Evolutionary conservation across 2,888 invertebrate genomes (phyloP).

Genomic region (Stictocephala bisonia): DNA sequence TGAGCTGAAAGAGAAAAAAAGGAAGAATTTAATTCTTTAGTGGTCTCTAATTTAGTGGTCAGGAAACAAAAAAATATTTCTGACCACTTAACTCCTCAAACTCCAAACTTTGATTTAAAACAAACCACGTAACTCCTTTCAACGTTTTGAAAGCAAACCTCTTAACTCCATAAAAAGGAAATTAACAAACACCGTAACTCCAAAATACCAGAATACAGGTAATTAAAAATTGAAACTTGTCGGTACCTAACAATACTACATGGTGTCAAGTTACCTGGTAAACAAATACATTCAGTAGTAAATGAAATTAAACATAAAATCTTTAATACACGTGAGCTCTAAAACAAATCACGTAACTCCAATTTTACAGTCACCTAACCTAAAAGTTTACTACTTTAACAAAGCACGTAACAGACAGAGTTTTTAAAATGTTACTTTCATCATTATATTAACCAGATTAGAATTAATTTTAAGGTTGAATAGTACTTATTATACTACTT

Average conservation of each 20-base stretch:
- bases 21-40: background rate
- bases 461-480: background rate
- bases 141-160: background rate
- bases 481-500: background rate
- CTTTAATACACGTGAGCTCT: background rate
- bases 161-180: slow-evolving; percentile 15
- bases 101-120: slow-evolving; percentile 9
- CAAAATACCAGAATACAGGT: background rate
- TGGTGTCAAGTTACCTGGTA: too few species aligned
- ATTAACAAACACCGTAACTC: background rate
- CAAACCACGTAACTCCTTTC: slow-evolving; percentile 1
- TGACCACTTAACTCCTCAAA: slow-evolving; percentile 23
- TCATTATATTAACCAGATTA: background rate
- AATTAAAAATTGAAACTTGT: background rate
- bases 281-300: too few species aligned
- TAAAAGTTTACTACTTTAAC: background rate
- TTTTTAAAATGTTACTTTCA: background rate
- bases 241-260: too few species aligned
- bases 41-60: slow-evolving; percentile 6
- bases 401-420: slow-evolving; percentile 1
- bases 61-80: too few species aligned
- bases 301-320: background rate
- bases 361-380: background rate
- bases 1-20: slow-evolving; percentile 19
- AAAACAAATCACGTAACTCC: slow-evolving; percentile 12